Evolutionary conservation across 2,113 vertebrate species (phyloP).

Genomic region (Struthidea cinerea): DNA sequence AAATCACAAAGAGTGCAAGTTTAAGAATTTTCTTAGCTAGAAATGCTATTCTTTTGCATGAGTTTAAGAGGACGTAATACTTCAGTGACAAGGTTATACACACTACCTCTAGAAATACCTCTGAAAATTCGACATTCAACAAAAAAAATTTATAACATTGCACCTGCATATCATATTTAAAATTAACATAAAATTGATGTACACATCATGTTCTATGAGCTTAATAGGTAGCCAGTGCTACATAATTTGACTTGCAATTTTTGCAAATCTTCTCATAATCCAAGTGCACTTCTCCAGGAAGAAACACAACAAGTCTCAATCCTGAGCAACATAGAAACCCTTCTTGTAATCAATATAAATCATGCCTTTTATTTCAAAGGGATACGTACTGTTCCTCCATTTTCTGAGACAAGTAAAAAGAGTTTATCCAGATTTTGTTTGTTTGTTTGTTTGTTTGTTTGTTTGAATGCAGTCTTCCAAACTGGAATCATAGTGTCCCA

Average conservation of each 20-base stretch:
- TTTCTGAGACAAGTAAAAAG: neutral
- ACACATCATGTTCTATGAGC: neutral
- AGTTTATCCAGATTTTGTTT: neutral
- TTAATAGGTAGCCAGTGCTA: neutral
- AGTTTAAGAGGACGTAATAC: neutral
- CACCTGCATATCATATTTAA: neutral
- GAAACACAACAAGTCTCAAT: neutral
- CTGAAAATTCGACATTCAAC: neutral
- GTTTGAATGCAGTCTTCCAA: neutral
- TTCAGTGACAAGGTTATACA: neutral
- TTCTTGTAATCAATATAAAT: neutral
- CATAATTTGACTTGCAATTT: neutral
- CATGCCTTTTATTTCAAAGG: neutral
- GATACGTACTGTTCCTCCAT: neutral
- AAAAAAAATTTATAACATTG: neutral
- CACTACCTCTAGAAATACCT: neutral
- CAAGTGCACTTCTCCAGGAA: neutral
- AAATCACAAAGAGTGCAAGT: neutral
- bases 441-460: neutral
- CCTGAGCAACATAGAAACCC: neutral
- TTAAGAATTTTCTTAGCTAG: neutral
- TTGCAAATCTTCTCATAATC: neutral
- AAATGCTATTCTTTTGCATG: neutral
- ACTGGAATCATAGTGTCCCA: neutral
- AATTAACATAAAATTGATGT: neutral